Base-by-base conservation (phyloP, 2,888 invertebrate genomes). In the Ptilodon capucinus region DNA sequence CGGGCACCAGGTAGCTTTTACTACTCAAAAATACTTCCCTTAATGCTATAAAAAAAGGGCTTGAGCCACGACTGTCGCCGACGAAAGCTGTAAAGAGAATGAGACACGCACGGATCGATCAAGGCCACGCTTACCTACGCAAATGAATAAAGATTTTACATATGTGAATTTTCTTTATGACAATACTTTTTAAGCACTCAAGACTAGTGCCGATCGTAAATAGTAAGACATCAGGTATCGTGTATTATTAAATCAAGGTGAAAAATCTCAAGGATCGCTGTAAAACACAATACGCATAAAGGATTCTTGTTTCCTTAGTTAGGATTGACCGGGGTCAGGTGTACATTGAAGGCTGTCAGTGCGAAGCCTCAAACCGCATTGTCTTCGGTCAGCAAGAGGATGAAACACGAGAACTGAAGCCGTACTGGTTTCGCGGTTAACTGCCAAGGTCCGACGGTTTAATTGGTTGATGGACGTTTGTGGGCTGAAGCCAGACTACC, bases 81-180 rank as follows among this genome's bases (percentile, higher is more conserved):
- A 53, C 61, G 54, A 68, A 64, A 63, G 65, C 68, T 71, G 71
- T 77, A 76, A 76, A 76, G 62, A 62, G 73, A 78, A 68, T 75
- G 78, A 76, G 73, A 79, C 79, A 80, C 84, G 78, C 81, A 57
- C 62, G 75, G 83, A 84, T 87, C 86, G 86, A 88, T 86, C 84
- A 86, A 84, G 81, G 84, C 76, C 82, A 85, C 76, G 77, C 81
- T 76, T n/a, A n/a, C 50, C 61, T 52, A 53, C 52, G 52, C 48
- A 49, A 55, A 51, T 44, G 46, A 42, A 44, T 54, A 51, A 50
- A 52, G 57, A 50, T 48, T 52, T 54, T 60, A 44, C 44, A 55
- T 45, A 51, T 57, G 46, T 58, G 54, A 52, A 56, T 56, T 54
- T 57, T 46, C 52, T 56, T 53, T 56, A 41, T 42, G 44, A 42